Percentiles rank a stretch among this genome's conserved stretches.
Conservation (phyloP, 2,113 vertebrate genomes). For the Apaloderma vittatum region DNA sequence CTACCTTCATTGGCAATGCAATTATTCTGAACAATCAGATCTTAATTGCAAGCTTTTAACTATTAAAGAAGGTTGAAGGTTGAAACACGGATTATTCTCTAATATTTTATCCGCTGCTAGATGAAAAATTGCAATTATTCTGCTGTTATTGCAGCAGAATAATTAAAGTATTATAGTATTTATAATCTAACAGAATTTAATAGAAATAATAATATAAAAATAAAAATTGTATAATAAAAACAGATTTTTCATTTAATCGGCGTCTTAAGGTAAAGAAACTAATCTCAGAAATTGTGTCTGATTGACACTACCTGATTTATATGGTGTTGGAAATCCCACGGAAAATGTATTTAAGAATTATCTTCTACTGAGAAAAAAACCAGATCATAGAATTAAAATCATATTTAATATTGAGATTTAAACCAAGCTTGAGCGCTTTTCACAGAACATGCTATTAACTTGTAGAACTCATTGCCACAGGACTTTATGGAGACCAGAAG, state of each 20-base stretch:
- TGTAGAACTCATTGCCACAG: constrained; percentile 25
- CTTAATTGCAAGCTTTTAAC: background rate
- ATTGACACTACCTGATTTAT: background rate
- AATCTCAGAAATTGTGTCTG: background rate
- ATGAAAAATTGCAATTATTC: background rate
- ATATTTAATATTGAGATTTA: background rate
- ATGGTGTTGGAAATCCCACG: background rate
- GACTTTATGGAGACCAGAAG: constrained; percentile 23
- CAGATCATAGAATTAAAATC: background rate
- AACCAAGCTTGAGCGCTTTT: background rate
- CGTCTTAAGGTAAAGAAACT: background rate
- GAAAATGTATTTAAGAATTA: background rate
- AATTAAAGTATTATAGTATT: background rate
- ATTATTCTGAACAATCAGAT: constrained; percentile 17
- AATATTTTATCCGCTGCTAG: background rate
- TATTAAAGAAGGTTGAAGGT: background rate
- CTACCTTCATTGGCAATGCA: constrained; percentile 7
- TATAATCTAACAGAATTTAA: background rate
- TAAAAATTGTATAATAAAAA: background rate
- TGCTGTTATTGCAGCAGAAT: background rate
- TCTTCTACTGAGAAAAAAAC: background rate
- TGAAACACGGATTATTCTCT: background rate
- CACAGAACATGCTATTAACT: background rate
- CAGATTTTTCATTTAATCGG: background rate
- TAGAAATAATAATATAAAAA: background rate